Base-by-base conservation (phyloP, 2,113 vertebrate species). In the Xenopus laevis region DNA sequence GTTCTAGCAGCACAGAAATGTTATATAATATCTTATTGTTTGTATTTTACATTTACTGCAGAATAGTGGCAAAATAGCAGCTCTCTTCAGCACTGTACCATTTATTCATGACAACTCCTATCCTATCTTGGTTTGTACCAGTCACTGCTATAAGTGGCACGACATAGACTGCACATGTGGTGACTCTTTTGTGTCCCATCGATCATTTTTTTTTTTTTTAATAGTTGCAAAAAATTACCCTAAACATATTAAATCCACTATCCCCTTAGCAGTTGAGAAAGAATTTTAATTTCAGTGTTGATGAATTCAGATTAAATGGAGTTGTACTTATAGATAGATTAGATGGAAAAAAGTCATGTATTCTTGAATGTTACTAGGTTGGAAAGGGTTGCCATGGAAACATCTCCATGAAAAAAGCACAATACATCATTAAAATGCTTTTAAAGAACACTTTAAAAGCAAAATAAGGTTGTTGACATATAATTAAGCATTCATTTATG, bases 371-470 rank as follows among this genome's bases (percentile, higher is more conserved):
- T 69, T 70, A 70, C 74, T 70, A 70, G 60, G 65, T 55, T 70
- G 59, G 40, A 69, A 61, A 69, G 30, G 16, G 69, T 77, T 77
- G 17, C 74, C 53, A 77, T 77, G 60, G 74, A 67, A 70, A 76
- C 67, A 76, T 47, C 27, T 73, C 63, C 47, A 64, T 77, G 47
- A 77, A 77, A 69, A 69, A 70, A 76, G 17, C 47, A 77, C 74
- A 77, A 77, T 77, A 64, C 58, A 70, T 55, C 67, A 57, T 77
- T 77, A 77, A 77, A 77, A 55, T 77, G 74, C 74, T 64, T 70
- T 77, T 69, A 77, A 77, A 77, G 53, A 75, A 70, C 74, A 77
- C 74, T 77, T 67, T 70, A 76, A 55, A 70, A 59, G 59, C 13
- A 63, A 62, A 62, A 69, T 64, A 69, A 76, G 66, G 59, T 68